phyloP scores from a whole-genome alignment of 2,113 vertebrate species.

The Natator depressus region DNA sequence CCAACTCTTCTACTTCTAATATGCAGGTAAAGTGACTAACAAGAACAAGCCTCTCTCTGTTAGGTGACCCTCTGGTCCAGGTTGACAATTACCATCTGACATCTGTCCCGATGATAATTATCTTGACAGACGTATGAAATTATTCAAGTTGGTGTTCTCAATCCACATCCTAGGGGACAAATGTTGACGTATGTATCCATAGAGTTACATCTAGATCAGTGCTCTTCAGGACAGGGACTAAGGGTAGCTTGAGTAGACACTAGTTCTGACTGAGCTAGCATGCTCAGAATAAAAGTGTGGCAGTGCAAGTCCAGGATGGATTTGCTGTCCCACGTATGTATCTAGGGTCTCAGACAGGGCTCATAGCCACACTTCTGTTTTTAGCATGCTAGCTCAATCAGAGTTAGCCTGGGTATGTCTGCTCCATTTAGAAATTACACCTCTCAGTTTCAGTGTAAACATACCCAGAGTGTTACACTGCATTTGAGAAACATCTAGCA shows the following conservation, averaged over 20 bases:
- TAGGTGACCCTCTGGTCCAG: conserved; percentile 49
- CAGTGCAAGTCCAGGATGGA: too few relatives aligned
- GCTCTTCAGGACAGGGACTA: background rate
- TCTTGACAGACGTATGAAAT: background rate
- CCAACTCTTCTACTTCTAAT: background rate
- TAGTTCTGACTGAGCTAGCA: background rate
- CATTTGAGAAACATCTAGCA: background rate
- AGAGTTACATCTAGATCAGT: background rate
- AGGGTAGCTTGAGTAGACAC: background rate
- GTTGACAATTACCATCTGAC: conserved; percentile 46
- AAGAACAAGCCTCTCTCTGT: background rate
- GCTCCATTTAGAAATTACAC: background rate
- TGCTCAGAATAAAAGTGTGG: background rate
- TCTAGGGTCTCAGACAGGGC: background rate
- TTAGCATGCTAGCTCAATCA: background rate
- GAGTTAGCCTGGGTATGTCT: background rate
- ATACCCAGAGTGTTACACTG: background rate
- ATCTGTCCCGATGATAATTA: conserved; percentile 12
- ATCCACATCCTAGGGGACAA: background rate
- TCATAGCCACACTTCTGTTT: background rate
- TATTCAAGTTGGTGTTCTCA: background rate
- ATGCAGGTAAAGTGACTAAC: background rate
- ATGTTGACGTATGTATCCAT: background rate
- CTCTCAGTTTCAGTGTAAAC: background rate
- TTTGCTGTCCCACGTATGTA: background rate